phyloP scores from a whole-genome alignment of 2,113 vertebrate genomes.

The Ammodytes marinus region DNA sequence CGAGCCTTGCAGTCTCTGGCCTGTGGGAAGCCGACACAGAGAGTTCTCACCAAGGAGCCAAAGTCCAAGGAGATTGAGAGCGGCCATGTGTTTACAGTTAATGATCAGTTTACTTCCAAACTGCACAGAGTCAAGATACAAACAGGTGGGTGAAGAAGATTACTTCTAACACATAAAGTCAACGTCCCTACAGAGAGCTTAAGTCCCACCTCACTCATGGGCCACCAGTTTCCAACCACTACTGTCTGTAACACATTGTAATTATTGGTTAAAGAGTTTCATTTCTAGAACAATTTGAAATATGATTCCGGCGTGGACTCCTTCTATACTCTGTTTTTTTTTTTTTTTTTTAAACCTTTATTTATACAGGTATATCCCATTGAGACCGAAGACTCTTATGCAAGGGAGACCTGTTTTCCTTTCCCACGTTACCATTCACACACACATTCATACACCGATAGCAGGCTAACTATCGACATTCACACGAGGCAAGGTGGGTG shows the following conservation, averaged over 20 bases:
- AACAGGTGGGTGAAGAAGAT: constrained; percentile 86
- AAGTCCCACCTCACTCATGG: neutral
- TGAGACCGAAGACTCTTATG: too few relatives aligned
- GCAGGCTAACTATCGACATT: too few relatives aligned
- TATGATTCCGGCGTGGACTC: neutral
- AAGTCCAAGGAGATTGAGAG: constrained; percentile 99
- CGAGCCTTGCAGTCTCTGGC: constrained; percentile 96
- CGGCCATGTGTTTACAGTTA: constrained; percentile 97
- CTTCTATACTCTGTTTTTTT: neutral
- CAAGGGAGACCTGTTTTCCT: too few relatives aligned
- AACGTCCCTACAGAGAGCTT: neutral
- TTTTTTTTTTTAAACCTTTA: too few relatives aligned
- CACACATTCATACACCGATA: too few relatives aligned
- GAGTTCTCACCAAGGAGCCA: constrained; percentile 97
- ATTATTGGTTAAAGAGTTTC: neutral
- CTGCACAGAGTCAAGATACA: constrained; percentile 99
- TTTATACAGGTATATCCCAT: too few relatives aligned
- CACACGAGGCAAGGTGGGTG: too few relatives aligned
- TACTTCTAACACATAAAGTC: neutral
- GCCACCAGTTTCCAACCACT: neutral
- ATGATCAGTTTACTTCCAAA: constrained; percentile 98
- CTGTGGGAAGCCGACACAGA: constrained; percentile 96
- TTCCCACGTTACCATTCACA: too few relatives aligned
- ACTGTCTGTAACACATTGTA: neutral
- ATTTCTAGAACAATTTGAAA: neutral